Conservation (phyloP, 1,140 invertebrate species). For the Cotesia chilonis region DNA sequence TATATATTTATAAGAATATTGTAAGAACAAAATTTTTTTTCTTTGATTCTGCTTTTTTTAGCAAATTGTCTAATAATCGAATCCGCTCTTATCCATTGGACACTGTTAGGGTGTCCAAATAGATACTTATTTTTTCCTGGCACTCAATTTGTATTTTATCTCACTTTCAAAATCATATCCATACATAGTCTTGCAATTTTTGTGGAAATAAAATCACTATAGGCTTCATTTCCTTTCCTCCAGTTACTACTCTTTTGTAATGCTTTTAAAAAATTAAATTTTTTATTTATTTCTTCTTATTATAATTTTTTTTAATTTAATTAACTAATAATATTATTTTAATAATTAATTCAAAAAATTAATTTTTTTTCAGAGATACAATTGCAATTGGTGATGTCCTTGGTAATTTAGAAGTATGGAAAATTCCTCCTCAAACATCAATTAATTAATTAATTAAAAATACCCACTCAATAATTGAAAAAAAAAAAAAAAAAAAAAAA, state of each 20-base stretch:
- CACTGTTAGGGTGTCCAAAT: conserved; percentile 12
- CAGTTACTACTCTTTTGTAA: conserved; percentile 19
- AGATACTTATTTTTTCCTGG: conserved; percentile 7
- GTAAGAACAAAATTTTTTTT: too few species aligned
- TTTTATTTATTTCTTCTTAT: too few species aligned
- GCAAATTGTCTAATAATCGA: conserved; percentile 24
- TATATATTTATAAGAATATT: too few species aligned
- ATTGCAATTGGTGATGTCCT: conserved; percentile 53
- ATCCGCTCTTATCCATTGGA: conserved; percentile 8
- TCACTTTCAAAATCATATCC: background rate
- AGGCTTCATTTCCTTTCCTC: conserved; percentile 5
- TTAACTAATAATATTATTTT: too few species aligned
- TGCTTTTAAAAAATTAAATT: background rate
- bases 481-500: too few species aligned
- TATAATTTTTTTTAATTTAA: too few species aligned
- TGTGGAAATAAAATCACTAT: conserved; percentile 17
- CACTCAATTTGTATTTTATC: background rate
- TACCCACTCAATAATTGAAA: too few species aligned
- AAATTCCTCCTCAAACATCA: conserved; percentile 52
- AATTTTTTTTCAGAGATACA: conserved; percentile 51
- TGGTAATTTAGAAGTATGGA: conserved; percentile 60
- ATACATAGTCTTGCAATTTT: conserved; percentile 9
- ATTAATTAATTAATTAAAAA: background rate
- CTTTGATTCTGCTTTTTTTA: conserved; percentile 3
- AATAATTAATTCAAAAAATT: too few species aligned